phyloP scores from a whole-genome alignment of 2,797 vertebrate genomes.

The Siniperca undulata region DNA sequence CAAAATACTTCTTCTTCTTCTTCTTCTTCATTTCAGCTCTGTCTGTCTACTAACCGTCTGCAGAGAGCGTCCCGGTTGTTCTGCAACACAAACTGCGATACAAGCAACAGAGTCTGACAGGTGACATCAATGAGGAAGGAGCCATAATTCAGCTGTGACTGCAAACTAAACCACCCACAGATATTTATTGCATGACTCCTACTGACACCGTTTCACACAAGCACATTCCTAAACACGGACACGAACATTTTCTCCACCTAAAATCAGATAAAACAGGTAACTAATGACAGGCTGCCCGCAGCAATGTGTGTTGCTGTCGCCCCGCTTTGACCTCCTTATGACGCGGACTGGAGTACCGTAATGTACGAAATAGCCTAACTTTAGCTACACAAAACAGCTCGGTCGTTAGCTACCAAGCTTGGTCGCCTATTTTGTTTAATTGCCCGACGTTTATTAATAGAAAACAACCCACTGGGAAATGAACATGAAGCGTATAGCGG shows the following conservation, averaged over 20 bases:
- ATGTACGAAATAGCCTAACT: background rate
- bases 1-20: accelerated
- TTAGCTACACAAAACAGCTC: background rate
- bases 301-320: background rate
- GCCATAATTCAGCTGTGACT: conserved; percentile 43
- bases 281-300: no score
- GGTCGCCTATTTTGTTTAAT: background rate
- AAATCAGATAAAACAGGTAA: background rate
- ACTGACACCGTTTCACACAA: background rate
- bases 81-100: conserved; percentile 44
- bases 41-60: conserved; percentile 53
- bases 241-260: background rate
- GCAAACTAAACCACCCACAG: background rate
- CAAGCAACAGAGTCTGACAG: conserved; percentile 47
- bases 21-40: background rate
- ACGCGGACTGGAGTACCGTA: conserved; percentile 4
- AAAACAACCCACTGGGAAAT: accelerated
- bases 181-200: background rate
- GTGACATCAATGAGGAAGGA: conserved; percentile 30
- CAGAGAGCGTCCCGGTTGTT: conserved; percentile 17
- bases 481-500: accelerated
- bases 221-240: background rate
- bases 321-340: conserved; percentile 27
- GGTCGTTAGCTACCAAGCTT: background rate
- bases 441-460: background rate